Percentiles rank a stretch among this genome's conserved stretches.
phyloP scores from a whole-genome alignment of 2,888 invertebrate genomes.

The Watsonalla cultraria region DNA sequence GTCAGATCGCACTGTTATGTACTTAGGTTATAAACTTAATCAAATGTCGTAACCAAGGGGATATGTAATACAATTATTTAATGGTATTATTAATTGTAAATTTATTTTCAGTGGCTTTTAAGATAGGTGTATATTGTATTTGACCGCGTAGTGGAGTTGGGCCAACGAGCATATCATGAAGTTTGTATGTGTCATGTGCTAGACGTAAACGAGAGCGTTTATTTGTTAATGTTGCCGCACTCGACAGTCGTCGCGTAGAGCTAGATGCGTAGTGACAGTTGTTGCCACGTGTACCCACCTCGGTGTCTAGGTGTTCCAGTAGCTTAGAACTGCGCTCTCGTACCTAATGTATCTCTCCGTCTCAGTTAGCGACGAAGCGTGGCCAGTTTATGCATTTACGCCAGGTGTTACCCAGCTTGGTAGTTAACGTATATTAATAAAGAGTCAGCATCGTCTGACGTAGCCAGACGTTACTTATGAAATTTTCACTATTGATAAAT shows the following conservation, averaged over 20 bases:
- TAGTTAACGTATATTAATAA: conserved; percentile 48
- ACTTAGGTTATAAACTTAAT: conserved; percentile 20
- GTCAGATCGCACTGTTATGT: conserved; percentile 24
- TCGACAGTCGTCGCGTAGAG: conserved; percentile 54
- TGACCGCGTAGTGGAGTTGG: conserved; percentile 39
- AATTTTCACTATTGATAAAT: conserved; percentile 32
- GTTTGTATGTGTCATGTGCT: conserved; percentile 61
- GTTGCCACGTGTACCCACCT: conserved; percentile 51
- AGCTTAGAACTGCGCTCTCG: conserved; percentile 45
- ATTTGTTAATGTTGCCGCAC: conserved; percentile 61
- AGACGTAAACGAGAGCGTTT: conserved; percentile 38
- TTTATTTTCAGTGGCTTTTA: conserved; percentile 58
- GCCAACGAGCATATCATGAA: conserved; percentile 59
- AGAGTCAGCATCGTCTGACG: conserved; percentile 40
- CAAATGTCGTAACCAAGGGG: conserved; percentile 9
- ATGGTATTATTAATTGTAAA: conserved; percentile 47
- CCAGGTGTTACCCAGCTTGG: conserved; percentile 52
- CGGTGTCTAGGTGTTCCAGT: conserved; percentile 65
- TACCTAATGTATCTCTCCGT: conserved; percentile 34
- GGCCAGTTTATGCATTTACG: conserved; percentile 54
- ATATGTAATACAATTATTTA: conserved; percentile 45
- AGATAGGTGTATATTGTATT: conserved; percentile 58
- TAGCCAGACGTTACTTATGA: conserved; percentile 39
- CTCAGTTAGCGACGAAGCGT: conserved; percentile 44
- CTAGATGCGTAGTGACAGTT: conserved; percentile 59